Evolutionary conservation across 2,113 vertebrate genomes (phyloP), one percentile per base, ranked within the genome.

Genomic region (Motacilla tschutschensis): DNA sequence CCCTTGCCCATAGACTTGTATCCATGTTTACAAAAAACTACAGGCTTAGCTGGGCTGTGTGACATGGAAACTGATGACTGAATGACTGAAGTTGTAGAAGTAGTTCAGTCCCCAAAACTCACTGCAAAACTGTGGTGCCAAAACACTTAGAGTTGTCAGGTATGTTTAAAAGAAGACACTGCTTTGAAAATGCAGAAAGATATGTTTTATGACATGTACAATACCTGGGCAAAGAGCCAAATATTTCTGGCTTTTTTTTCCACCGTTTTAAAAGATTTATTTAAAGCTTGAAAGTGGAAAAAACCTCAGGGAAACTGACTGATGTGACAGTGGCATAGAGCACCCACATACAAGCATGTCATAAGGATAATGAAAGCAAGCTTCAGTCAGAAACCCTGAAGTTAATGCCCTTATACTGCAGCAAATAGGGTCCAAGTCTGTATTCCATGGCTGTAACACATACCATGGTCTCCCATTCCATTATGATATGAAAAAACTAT

Each of bases 391-490:
- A 38, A 46, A 35, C 12, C 8, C 24, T 62, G 51, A 62, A 79
- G 44, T 70, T 80, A 44, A 60, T 43, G 14, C 55, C 14, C 36
- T 73, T 57, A 38, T 36, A 17, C 14, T 31, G 14, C 1, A 1
- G 22, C 33, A 77, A 73, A 66, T 38, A 40, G 17, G 25, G 36
- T 40, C 44, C 22, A 43, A 54, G 38, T 47, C 72, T 66, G 18
- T 40, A 15, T 60, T 64, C 43, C 0, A 0, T 67, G 40, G 28
- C 44, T 67, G 22, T 19, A 46, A 29, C 4, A 3, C 9, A n/a
- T 58, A n/a, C 19, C 21, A 70, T 0, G 0, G 18, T 54, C 12
- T 87, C 40, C 43, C 12, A 19, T 70, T 70, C 35, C 14, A 79
- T 57, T 72, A 5, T 50, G 47, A 58, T 58, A 33, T 8, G 20